Percentiles rank a stretch among this genome's conserved stretches.
These are phyloP conservation scores for Urechis unicinctus DNA, from an alignment of 2,888 invertebrate genomes.

Conservation along the genomic window DNA sequence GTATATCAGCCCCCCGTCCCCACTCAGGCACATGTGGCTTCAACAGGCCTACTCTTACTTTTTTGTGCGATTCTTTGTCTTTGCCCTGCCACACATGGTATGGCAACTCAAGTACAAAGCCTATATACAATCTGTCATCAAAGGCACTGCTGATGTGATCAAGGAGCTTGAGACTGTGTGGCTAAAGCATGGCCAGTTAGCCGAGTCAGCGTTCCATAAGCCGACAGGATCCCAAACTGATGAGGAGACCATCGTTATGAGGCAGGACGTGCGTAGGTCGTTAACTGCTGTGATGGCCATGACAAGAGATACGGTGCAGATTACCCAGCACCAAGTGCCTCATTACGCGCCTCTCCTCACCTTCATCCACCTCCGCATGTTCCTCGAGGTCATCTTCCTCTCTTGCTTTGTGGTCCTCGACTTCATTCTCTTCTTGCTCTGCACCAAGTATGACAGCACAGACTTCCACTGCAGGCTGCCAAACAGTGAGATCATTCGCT, in stretches of 20 bases:
- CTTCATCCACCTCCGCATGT: neutral
- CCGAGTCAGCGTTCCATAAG: neutral
- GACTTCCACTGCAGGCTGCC: neutral
- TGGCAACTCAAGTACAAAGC: neutral
- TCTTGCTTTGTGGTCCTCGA: neutral
- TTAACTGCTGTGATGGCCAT: neutral
- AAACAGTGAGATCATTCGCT: neutral
- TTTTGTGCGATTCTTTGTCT: neutral
- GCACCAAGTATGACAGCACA: neutral
- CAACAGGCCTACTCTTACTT: neutral
- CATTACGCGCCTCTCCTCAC: neutral
- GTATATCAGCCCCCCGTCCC: neutral
- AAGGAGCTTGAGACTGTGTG: neutral
- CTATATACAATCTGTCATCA: neutral
- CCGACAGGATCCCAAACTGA: neutral
- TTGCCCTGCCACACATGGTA: neutral
- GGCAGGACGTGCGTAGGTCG: neutral
- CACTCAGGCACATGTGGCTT: neutral
- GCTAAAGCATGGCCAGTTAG: neutral
- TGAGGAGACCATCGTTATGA: neutral
- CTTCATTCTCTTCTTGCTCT: neutral
- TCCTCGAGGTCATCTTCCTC: neutral
- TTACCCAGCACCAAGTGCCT: neutral
- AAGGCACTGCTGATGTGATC: neutral
- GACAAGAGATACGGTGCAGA: neutral